Conservation (phyloP, 2,113 vertebrate genomes). For the Pristiophorus japonicus region DNA sequence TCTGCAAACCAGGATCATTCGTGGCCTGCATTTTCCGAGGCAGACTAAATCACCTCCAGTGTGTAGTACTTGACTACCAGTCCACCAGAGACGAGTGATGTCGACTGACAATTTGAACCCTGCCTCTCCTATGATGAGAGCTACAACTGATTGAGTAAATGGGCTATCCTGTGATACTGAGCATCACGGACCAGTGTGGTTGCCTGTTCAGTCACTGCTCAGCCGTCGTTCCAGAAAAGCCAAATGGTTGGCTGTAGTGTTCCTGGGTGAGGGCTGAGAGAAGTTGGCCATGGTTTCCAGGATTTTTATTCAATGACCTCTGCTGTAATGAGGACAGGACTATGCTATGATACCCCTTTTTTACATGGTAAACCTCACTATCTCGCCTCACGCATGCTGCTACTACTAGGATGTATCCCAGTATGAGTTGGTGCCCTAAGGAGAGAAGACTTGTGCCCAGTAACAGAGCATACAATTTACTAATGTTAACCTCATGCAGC, state of each 20-base stretch:
- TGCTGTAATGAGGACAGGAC: background rate
- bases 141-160: background rate
- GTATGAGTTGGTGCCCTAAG: background rate
- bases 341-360: no score
- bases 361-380: background rate
- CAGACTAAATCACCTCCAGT: background rate
- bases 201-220: background rate
- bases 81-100: background rate
- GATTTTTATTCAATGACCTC: background rate
- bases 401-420: background rate
- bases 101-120: background rate
- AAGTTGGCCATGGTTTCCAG: no score
- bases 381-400: background rate
- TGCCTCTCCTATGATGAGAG: background rate
- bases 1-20: background rate
- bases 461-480: no score
- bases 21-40: background rate
- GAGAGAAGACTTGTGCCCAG: no score
- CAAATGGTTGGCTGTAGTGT: background rate
- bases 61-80: background rate
- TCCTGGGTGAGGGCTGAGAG: no score
- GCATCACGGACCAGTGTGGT: background rate
- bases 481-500: no score
- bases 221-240: no score
- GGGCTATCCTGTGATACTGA: background rate